Base-by-base conservation (phyloP, 2,888 invertebrate genomes). In the Polyploca ridens region DNA sequence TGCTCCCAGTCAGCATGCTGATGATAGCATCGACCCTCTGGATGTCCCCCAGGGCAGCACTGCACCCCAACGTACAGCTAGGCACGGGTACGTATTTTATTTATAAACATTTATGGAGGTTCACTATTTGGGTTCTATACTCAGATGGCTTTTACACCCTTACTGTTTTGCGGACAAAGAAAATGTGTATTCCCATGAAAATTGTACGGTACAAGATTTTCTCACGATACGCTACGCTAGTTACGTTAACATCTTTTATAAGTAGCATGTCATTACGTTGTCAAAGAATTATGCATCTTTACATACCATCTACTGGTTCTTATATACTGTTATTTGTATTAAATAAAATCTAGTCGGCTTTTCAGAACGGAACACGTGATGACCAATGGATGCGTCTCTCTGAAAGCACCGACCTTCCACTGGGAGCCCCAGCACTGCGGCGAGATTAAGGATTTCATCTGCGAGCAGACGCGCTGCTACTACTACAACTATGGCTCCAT, bases 401-500 rank as follows among this genome's bases (percentile, higher is more conserved):
- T 97, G 84, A 96, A 96, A 84, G 96, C 97, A 76, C 97, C 97
- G 54, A 95, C 96, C 67, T 96, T 97, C 89, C 96, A 96, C 86
- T 97, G 97, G 97, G 96, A 96, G 90, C 96, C 97, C 16, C 96
- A 97, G 86, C 97, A 97, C 91, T 98, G 97, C 89, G 96, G 96
- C 71, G 95, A 96, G 83, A 95, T 97, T 81, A 97, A 97, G 94
- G 97, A 97, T 93, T 97, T 97, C 91, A 97, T 98, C 86, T 98
- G 97, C 94, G 97, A 98, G 94, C 97, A 97, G 94, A 97, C 97
- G 71, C 96, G 97, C 85, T 98, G 97, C 94, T 97, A 97, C 93
- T 97, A 97, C 94, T 97, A 97, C 95, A 97, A 97, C 94, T 98
- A 97, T 92, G 97, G 97, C 89, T 97, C 97, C 90, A 97, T 97